Conservation (phyloP, 2,888 invertebrate species). For the Pyrochroa serraticornis region DNA sequence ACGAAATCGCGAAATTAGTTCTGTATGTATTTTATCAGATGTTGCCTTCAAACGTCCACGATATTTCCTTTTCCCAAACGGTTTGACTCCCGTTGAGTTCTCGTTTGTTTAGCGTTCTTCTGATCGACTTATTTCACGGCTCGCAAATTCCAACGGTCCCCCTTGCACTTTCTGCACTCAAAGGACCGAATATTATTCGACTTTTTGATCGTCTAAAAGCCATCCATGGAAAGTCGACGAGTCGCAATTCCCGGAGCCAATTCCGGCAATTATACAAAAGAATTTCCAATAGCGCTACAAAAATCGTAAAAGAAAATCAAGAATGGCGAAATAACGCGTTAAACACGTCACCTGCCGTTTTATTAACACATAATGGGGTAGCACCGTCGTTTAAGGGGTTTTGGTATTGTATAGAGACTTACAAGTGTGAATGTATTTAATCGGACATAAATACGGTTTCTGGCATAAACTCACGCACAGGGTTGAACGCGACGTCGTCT, state of each 20-base stretch:
- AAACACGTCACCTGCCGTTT: slow-evolving; percentile 16
- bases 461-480: slow-evolving; percentile 19
- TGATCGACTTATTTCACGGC: slow-evolving; percentile 57
- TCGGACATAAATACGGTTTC: slow-evolving; percentile 21
- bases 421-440: slow-evolving; percentile 26
- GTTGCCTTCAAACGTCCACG: slow-evolving; percentile 28
- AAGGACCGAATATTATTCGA: slow-evolving; percentile 17
- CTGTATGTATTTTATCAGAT: not conserved
- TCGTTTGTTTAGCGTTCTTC: slow-evolving; percentile 48
- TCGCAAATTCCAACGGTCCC: slow-evolving; percentile 52
- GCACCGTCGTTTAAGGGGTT: slow-evolving; percentile 6
- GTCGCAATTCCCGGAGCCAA: too few relatives aligned
- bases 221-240: too few relatives aligned
- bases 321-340: slow-evolving; percentile 4
- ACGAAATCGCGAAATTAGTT: too few relatives aligned
- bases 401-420: not conserved
- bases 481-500: slow-evolving; percentile 20
- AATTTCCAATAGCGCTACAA: slow-evolving; percentile 6
- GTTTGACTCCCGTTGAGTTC: slow-evolving; percentile 35
- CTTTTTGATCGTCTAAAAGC: slow-evolving; percentile 7
- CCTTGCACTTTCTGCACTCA: slow-evolving; percentile 29
- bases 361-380: slow-evolving; percentile 19
- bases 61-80: slow-evolving; percentile 40
- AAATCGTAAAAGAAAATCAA: slow-evolving; percentile 2
- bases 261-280: not conserved